A percentile compares a stretch with the other conserved stretches of the same genome.
These are phyloP conservation scores for Pasiphila rectangulata DNA, from an alignment of 2,888 invertebrate genomes.

Conservation along the genomic window DNA sequence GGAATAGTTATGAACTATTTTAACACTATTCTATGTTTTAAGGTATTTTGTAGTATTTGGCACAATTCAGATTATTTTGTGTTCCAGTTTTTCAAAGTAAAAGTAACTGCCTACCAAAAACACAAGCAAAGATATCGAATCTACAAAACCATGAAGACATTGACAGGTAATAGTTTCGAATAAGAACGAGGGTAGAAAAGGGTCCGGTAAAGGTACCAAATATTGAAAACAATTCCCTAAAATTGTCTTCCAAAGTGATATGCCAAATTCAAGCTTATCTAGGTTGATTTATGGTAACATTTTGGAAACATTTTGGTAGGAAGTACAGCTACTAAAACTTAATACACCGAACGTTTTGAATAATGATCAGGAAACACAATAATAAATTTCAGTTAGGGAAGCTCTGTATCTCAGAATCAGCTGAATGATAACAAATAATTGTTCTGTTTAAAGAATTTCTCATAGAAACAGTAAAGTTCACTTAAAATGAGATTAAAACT, in stretches of 20 bases:
- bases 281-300: constrained; percentile 4
- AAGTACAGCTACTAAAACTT: too few species aligned
- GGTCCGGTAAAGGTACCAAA: constrained; percentile 57
- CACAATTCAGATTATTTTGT: too few species aligned
- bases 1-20: too few species aligned
- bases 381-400: not conserved
- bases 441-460: too few species aligned
- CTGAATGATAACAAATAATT: too few species aligned
- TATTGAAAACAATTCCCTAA: constrained; percentile 34
- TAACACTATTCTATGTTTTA: too few species aligned
- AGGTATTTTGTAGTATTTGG: too few species aligned
- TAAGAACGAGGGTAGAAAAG: constrained; percentile 66
- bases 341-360: not conserved
- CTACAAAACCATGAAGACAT: constrained; percentile 64
- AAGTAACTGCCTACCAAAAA: not conserved
- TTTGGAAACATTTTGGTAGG: not conserved
- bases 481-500: too few species aligned
- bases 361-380: not conserved
- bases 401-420: not conserved
- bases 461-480: too few species aligned
- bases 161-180: constrained; percentile 64
- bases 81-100: not conserved
- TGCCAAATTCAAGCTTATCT: constrained; percentile 7
- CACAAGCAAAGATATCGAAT: constrained; percentile 35
- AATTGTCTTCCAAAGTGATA: constrained; percentile 18